phyloP scores from a whole-genome alignment of 2,113 vertebrate genomes.

The Gnathonemus longibarbis region DNA sequence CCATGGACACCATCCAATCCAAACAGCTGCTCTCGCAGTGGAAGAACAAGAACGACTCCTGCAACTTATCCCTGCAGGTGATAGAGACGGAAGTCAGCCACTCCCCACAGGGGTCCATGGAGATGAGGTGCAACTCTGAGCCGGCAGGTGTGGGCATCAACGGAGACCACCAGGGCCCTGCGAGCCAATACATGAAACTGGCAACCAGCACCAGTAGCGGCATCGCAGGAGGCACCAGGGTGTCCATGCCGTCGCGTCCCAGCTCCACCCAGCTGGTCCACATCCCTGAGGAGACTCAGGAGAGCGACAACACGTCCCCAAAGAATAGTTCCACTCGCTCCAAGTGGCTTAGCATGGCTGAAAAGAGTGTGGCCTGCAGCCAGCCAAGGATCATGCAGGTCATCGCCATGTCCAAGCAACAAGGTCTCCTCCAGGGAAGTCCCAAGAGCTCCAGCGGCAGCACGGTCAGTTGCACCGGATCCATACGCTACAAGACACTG shows the following conservation, averaged over 20 bases:
- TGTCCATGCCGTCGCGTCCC: slow-evolving; percentile 85
- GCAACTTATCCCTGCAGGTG: slow-evolving; percentile 78
- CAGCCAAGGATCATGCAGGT: slow-evolving; percentile 93
- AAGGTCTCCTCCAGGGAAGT: slow-evolving; percentile 84
- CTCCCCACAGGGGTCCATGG: slow-evolving; percentile 76
- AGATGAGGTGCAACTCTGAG: slow-evolving; percentile 81
- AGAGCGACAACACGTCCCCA: slow-evolving; percentile 69
- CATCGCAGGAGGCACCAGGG: slow-evolving; percentile 77
- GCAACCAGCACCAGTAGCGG: slow-evolving; percentile 77
- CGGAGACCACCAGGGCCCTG: slow-evolving; percentile 69
- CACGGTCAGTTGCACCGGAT: slow-evolving; percentile 72
- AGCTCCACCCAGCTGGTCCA: slow-evolving; percentile 92
- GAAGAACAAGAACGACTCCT: slow-evolving; percentile 87
- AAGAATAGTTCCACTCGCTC: slow-evolving; percentile 69
- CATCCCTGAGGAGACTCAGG: slow-evolving; percentile 92
- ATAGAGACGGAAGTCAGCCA: slow-evolving; percentile 73
- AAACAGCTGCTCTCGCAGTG: slow-evolving; percentile 94
- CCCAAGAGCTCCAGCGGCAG: slow-evolving; percentile 76
- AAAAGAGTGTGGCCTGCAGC: slow-evolving; percentile 74
- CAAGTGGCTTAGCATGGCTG: slow-evolving; percentile 87
- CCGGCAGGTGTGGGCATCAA: slow-evolving; percentile 74
- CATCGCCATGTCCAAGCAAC: slow-evolving; percentile 95
- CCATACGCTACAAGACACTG: slow-evolving; percentile 73
- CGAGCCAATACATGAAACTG: slow-evolving; percentile 75
- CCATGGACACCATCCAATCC: slow-evolving; percentile 88